A percentile compares a stretch with the other conserved stretches of the same genome.
These are phyloP conservation scores for Jaculus jaculus DNA, from an alignment of 2,113 vertebrate genomes.

Conservation along the genomic window DNA sequence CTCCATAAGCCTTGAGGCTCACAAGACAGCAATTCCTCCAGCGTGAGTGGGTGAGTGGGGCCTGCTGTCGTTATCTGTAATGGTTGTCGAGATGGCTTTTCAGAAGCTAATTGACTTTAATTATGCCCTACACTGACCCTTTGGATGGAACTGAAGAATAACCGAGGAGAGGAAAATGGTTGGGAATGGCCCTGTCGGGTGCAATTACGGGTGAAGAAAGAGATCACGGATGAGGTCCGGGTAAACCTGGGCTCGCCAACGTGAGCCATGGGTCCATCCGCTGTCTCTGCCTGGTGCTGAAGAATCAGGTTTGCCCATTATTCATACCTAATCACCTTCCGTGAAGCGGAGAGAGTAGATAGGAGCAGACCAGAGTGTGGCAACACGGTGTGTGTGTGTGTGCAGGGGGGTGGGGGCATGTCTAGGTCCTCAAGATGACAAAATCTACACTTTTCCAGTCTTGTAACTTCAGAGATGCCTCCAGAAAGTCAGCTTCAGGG, in stretches of 20 bases:
- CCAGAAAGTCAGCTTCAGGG: background rate
- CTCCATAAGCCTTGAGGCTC: background rate
- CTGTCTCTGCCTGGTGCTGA: background rate
- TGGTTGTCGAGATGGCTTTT: conserved; percentile 20
- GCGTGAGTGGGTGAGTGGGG: background rate
- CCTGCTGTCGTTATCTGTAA: conserved; percentile 34
- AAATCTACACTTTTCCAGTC: background rate
- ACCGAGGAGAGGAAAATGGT: conserved; percentile 9
- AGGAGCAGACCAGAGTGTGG: background rate
- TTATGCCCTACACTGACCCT: conserved; percentile 65
- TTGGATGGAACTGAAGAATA: conserved; percentile 34
- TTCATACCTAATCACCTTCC: background rate
- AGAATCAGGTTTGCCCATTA: background rate
- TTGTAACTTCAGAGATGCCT: background rate
- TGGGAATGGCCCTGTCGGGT: conserved; percentile 33
- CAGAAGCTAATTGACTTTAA: conserved; percentile 63
- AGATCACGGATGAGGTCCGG: background rate
- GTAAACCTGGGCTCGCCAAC: background rate
- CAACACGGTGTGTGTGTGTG: no score
- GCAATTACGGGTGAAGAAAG: conserved; percentile 43
- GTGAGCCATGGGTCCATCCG: background rate
- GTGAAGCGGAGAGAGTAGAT: background rate
- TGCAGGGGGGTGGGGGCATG: background rate
- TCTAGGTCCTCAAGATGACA: background rate
- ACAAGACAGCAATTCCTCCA: background rate